phyloP scores from a whole-genome alignment of 37 sponge, comb jelly and placozoan genomes.

The Ianthella basta region DNA sequence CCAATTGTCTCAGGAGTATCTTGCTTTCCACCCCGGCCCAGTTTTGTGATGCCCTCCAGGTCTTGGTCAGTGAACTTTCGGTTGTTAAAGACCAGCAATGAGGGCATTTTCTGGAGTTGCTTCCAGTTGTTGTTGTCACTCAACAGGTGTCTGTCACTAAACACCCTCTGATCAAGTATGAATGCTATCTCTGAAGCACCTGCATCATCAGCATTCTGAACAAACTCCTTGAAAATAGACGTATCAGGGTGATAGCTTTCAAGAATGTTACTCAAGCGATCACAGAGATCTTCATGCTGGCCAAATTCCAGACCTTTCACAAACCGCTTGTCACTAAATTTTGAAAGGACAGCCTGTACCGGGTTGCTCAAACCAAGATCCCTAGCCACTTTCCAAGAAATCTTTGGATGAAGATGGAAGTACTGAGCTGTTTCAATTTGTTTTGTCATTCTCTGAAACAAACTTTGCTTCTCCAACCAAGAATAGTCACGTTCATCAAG shows the following conservation, averaged over 20 bases:
- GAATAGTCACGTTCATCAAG: conserved; percentile 11
- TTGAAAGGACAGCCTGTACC: conserved; percentile 46
- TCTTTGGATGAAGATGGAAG: conserved; percentile 35
- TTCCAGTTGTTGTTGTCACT: conserved; percentile 46
- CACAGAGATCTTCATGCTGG: conserved; percentile 75
- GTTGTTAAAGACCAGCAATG: conserved; percentile 77
- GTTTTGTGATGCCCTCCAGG: conserved; percentile 65
- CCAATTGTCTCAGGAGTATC: conserved; percentile 67
- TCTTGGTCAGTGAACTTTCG: conserved; percentile 69
- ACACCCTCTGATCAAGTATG: conserved; percentile 56
- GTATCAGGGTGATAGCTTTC: conserved; percentile 62
- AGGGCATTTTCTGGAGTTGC: conserved; percentile 53
- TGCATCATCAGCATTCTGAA: conserved; percentile 92
- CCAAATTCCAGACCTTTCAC: conserved; percentile 71
- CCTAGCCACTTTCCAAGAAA: conserved; percentile 31
- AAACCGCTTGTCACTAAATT: conserved; percentile 40
- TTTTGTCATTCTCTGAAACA: background rate
- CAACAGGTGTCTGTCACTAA: conserved; percentile 42
- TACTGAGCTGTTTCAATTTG: background rate
- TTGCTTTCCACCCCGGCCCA: conserved; percentile 81
- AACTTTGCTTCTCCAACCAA: background rate
- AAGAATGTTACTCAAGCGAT: conserved; percentile 69
- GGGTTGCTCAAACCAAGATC: conserved; percentile 40
- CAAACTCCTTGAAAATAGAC: conserved; percentile 76
- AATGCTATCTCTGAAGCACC: conserved; percentile 73